These are phyloP conservation scores for Drosophila jambulina DNA, from an alignment of 1,140 invertebrate genomes.

Conservation along the genomic window DNA sequence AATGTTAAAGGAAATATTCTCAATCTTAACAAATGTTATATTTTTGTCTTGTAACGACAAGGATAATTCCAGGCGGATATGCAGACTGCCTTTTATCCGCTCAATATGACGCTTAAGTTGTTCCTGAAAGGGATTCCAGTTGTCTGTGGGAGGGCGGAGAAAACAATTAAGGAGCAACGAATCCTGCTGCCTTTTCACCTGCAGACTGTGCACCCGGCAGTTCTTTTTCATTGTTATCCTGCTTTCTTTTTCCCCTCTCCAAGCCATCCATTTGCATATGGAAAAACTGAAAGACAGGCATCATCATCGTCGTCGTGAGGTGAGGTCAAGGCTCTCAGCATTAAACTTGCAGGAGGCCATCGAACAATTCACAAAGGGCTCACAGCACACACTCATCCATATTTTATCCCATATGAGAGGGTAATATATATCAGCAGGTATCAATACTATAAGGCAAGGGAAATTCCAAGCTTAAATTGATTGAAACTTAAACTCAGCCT, in stretches of 20 bases:
- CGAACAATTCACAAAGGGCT: slow-evolving; percentile 30
- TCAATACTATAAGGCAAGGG: not conserved
- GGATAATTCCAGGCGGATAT: not conserved
- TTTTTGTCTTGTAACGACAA: not conserved
- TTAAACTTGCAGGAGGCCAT: slow-evolving; percentile 24
- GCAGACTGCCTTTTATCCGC: slow-evolving; percentile 41
- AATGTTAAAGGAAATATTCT: not conserved
- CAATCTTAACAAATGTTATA: not conserved
- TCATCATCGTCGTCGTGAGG: slow-evolving; percentile 9
- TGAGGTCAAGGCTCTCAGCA: slow-evolving; percentile 31
- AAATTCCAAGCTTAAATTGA: slow-evolving; percentile 45
- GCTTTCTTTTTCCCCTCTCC: not conserved
- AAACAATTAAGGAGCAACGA: slow-evolving; percentile 45
- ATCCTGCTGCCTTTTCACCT: slow-evolving; percentile 33
- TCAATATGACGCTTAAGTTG: slow-evolving; percentile 53
- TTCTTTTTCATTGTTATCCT: slow-evolving; percentile 20
- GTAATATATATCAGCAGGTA: slow-evolving; percentile 1
- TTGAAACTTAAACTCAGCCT: slow-evolving; percentile 47
- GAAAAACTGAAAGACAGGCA: slow-evolving; percentile 17
- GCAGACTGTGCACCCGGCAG: slow-evolving; percentile 20
- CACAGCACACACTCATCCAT: not conserved
- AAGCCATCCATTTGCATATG: slow-evolving; percentile 37
- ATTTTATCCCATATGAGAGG: not conserved
- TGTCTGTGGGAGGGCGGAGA: slow-evolving; percentile 7
- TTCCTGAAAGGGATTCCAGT: slow-evolving; percentile 28